Conservation (phyloP, 2,113 vertebrate species). For the Paedocypris sp. region DNA sequence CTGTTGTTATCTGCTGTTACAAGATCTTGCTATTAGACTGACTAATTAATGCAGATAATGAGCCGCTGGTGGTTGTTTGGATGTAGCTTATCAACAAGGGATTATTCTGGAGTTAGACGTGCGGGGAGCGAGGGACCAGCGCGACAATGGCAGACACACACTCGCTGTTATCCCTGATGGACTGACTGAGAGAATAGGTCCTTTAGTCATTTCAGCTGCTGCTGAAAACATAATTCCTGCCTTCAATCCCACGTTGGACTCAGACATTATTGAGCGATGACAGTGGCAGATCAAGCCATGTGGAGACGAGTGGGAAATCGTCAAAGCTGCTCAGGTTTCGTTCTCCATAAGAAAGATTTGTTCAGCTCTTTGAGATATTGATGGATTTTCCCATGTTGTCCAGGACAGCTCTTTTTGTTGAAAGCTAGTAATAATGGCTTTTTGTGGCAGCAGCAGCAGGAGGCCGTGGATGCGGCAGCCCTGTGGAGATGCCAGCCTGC, state of each 20-base stretch:
- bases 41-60: not conserved
- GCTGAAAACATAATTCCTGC: slow-evolving; percentile 79
- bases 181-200: slow-evolving; percentile 29
- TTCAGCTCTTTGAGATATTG: slow-evolving; percentile 67
- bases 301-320: slow-evolving; percentile 64
- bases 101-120: not conserved
- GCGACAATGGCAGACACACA: slow-evolving; percentile 11
- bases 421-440: slow-evolving; percentile 67
- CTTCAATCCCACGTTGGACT: slow-evolving; percentile 55
- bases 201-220: slow-evolving; percentile 46
- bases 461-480: slow-evolving; percentile 38
- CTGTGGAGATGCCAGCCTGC: slow-evolving; percentile 10
- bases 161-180: slow-evolving; percentile 23
- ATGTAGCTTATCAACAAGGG: not conserved
- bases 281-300: slow-evolving; percentile 73
- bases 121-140: not conserved
- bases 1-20: no score
- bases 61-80: not conserved
- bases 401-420: slow-evolving; percentile 53
- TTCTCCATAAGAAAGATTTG: slow-evolving; percentile 71
- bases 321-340: slow-evolving; percentile 72
- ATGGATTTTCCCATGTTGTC: slow-evolving; percentile 75
- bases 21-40: not conserved
- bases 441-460: slow-evolving; percentile 46
- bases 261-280: slow-evolving; percentile 61